These are phyloP conservation scores for Scolopax bukidnonensis DNA, from an alignment of 2,797 vertebrate genomes.

Conservation along the genomic window DNA sequence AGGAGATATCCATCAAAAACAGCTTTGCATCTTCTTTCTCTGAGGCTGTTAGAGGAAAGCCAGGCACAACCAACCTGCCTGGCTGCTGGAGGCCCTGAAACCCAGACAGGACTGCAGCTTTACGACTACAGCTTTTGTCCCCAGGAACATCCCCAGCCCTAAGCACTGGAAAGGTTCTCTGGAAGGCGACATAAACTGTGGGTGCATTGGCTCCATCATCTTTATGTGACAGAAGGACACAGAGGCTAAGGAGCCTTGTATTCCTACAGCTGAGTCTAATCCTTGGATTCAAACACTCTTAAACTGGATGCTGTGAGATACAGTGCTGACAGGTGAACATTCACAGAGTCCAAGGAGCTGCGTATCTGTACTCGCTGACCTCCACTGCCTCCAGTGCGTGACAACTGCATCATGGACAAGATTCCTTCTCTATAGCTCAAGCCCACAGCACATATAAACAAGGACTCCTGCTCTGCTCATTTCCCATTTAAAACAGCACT, in stretches of 20 bases:
- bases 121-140: neutral
- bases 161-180: neutral
- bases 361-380: neutral
- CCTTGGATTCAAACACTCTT: neutral
- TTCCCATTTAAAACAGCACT: neutral
- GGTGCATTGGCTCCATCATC: accelerated
- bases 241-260: neutral
- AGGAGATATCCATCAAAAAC: neutral
- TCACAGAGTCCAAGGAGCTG: neutral
- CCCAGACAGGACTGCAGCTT: neutral
- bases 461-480: neutral
- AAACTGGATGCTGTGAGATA: neutral
- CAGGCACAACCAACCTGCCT: neutral
- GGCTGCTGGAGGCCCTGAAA: neutral
- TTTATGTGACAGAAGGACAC: neutral
- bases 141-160: neutral
- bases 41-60: neutral
- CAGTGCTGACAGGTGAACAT: neutral
- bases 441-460: neutral
- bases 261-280: neutral
- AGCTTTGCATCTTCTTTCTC: neutral
- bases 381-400: neutral
- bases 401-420: neutral
- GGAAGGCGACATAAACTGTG: neutral
- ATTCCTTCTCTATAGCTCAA: neutral